Evolutionary conservation across 2,888 invertebrate genomes (phyloP).

Genomic region (Diplolepis rosae): DNA sequence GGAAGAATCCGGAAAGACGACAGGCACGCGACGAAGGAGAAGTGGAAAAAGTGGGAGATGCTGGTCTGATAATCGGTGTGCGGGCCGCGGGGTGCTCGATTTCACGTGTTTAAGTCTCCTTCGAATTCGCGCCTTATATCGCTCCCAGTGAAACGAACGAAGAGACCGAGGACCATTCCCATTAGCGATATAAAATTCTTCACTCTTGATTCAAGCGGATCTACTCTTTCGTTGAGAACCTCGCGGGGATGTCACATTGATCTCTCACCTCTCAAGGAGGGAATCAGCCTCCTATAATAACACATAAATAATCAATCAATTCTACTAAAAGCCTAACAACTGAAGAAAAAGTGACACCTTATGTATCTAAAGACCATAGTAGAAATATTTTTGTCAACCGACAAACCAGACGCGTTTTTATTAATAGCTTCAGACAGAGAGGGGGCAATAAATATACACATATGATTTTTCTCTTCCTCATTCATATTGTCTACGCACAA

Average conservation of each 20-base stretch:
- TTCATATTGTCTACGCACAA: background rate
- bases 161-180: constrained; percentile 1
- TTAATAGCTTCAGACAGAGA: background rate
- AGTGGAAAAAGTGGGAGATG: constrained; percentile 22
- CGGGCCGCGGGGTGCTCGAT: constrained; percentile 6
- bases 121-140: constrained; percentile 13
- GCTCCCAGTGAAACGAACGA: background rate
- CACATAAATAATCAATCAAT: too few relatives aligned
- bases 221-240: background rate
- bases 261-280: too few relatives aligned
- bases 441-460: background rate
- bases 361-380: too few relatives aligned
- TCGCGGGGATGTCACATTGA: background rate
- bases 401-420: too few relatives aligned
- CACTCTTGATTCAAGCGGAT: background rate
- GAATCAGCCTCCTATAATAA: too few relatives aligned
- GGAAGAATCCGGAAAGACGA: background rate
- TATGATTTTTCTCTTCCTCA: background rate
- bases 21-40: constrained; percentile 24
- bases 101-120: constrained; percentile 5
- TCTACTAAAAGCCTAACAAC: too few relatives aligned
- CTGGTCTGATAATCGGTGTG: background rate
- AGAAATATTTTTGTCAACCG: too few relatives aligned
- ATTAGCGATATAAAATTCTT: background rate
- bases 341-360: too few relatives aligned